A percentile compares a stretch with the other conserved stretches of the same genome.
phyloP scores from a whole-genome alignment of 2,888 invertebrate species.

The Thysanoteuthis rhombus region DNA sequence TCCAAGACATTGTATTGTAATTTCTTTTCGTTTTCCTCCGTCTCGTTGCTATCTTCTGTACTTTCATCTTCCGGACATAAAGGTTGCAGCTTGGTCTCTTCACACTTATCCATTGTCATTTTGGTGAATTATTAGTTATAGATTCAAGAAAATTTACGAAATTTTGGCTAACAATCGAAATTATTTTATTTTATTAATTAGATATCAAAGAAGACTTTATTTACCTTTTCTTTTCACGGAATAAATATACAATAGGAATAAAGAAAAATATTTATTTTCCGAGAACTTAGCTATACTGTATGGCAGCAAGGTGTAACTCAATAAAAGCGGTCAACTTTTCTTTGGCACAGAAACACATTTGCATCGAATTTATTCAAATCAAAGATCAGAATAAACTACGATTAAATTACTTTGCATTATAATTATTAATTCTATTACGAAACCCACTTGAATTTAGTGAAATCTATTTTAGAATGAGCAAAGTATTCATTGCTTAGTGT shows the following conservation, averaged over 20 bases:
- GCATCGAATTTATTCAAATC: too few species aligned
- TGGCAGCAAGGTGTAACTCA: too few species aligned
- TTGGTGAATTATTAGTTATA: neutral
- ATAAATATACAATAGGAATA: neutral
- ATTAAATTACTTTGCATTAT: too few species aligned
- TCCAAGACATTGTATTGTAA: constrained; percentile 41
- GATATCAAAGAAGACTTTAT: neutral
- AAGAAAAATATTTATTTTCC: neutral
- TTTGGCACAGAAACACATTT: too few species aligned
- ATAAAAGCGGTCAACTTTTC: too few species aligned
- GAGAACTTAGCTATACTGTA: neutral
- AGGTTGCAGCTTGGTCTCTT: neutral
- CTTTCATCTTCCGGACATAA: neutral
- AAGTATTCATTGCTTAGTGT: neutral
- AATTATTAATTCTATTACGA: too few species aligned
- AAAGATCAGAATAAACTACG: too few species aligned
- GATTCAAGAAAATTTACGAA: neutral
- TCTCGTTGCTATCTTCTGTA: neutral
- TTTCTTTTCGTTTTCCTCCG: neutral
- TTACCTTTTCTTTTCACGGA: neutral
- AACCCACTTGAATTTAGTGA: too few species aligned
- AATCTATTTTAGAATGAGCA: too few species aligned
- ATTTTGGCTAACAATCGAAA: neutral
- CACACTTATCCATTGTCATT: neutral
- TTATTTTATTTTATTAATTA: too few species aligned